phyloP scores from a whole-genome alignment of 2,797 vertebrate genomes.

The Oreortyx pictus region DNA sequence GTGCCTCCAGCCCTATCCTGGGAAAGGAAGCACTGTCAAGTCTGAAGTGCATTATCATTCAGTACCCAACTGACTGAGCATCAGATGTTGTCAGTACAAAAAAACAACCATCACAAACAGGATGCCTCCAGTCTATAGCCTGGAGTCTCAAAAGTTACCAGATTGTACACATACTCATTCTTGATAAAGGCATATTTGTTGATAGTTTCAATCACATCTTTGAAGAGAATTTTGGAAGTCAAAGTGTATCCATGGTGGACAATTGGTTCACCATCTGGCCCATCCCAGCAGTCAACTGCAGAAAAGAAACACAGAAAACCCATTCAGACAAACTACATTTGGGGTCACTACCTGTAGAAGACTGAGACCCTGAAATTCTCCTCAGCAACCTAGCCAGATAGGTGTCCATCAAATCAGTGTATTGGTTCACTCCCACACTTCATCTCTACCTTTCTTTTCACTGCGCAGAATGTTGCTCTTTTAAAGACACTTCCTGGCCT shows the following conservation, averaged over 20 bases:
- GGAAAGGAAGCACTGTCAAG: not conserved
- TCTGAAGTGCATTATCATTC: not conserved
- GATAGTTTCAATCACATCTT: slow-evolving; percentile 96
- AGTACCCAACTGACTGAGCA: not conserved
- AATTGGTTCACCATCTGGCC: slow-evolving; percentile 95
- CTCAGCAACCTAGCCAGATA: not conserved
- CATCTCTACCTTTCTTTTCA: not conserved
- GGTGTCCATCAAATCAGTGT: not conserved
- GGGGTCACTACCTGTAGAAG: not conserved
- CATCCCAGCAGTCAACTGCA: slow-evolving; percentile 98
- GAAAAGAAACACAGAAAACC: not conserved
- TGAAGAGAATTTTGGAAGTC: slow-evolving; percentile 99
- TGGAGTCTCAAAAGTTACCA: not conserved
- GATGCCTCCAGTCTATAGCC: not conserved
- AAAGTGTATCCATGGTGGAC: slow-evolving; percentile 97
- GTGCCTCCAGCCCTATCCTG: not conserved
- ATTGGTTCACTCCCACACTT: not conserved
- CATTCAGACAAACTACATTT: not conserved
- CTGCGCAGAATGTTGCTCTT: not conserved
- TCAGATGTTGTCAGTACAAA: not conserved
- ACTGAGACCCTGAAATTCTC: not conserved
- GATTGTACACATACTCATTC: slow-evolving; percentile 86
- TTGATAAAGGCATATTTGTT: slow-evolving; percentile 97
- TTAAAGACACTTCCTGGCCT: not conserved
- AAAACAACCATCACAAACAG: not conserved